These are phyloP conservation scores for Pedicia rivosa DNA, from an alignment of 2,888 invertebrate genomes.

Conservation along the genomic window DNA sequence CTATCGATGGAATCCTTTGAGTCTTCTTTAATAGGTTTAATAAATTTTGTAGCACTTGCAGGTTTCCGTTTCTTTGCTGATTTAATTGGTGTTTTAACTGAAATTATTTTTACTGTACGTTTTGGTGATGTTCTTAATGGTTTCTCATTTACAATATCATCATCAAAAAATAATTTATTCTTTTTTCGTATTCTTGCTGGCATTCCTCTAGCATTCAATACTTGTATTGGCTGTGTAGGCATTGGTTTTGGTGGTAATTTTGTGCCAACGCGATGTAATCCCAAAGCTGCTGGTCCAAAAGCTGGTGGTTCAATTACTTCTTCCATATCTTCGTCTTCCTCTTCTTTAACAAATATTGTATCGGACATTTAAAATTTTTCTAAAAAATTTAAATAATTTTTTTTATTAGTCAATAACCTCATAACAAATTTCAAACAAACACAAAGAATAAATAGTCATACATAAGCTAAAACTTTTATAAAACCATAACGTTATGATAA, in stretches of 20 bases:
- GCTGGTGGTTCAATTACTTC: constrained; percentile 53
- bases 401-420: too few species aligned
- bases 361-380: constrained; percentile 2
- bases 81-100: constrained; percentile 36
- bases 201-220: constrained; percentile 74
- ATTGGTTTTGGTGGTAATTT: constrained; percentile 53
- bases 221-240: constrained; percentile 55
- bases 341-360: constrained; percentile 8
- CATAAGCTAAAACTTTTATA: too few species aligned
- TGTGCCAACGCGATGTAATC: constrained; percentile 66
- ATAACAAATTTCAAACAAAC: too few species aligned
- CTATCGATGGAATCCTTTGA: constrained; percentile 5
- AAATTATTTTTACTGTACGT: constrained; percentile 35
- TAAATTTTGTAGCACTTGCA: too few species aligned
- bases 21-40: constrained; percentile 22
- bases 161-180: constrained; percentile 78
- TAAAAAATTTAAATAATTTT: too few species aligned
- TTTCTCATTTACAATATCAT: constrained; percentile 70
- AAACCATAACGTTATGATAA: too few species aligned
- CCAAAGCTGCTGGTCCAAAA: constrained; percentile 64
- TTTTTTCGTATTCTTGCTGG: constrained; percentile 81
- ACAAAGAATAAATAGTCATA: too few species aligned
- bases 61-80: constrained; percentile 32
- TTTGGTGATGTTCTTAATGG: constrained; percentile 45
- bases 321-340: constrained; percentile 21